These are phyloP conservation scores for Podilymbus podiceps DNA, from an alignment of 2,113 vertebrate species.

Conservation along the genomic window DNA sequence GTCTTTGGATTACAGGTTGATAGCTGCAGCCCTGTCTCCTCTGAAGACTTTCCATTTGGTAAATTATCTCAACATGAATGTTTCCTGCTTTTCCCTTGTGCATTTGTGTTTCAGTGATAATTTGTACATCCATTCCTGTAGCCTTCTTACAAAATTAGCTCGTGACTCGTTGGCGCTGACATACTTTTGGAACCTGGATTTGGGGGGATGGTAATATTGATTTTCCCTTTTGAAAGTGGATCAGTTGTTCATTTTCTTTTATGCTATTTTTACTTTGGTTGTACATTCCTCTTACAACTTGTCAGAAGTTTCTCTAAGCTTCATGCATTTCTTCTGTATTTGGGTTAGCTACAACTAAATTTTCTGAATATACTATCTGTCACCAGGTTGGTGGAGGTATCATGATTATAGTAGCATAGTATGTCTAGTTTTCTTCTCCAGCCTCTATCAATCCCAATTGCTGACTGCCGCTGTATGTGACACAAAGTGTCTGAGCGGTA, in stretches of 20 bases:
- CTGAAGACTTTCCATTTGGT: neutral
- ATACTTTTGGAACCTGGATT: neutral
- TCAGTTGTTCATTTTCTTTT: neutral
- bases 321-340: neutral
- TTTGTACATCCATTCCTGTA: neutral
- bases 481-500: neutral
- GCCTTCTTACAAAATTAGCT: neutral
- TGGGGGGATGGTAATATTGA: neutral
- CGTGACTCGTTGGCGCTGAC: accelerated
- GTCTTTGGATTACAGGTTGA: neutral
- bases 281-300: neutral
- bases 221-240: neutral
- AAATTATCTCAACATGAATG: neutral
- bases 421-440: neutral
- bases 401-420: neutral
- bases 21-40: neutral
- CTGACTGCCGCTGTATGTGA: neutral
- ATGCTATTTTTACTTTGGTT: neutral
- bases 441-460: neutral
- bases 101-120: neutral
- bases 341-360: neutral
- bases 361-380: neutral
- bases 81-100: neutral
- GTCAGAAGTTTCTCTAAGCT: neutral
- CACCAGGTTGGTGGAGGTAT: neutral